Base-by-base conservation (phyloP, 2,888 invertebrate species). In the Fabriciana adippe region DNA sequence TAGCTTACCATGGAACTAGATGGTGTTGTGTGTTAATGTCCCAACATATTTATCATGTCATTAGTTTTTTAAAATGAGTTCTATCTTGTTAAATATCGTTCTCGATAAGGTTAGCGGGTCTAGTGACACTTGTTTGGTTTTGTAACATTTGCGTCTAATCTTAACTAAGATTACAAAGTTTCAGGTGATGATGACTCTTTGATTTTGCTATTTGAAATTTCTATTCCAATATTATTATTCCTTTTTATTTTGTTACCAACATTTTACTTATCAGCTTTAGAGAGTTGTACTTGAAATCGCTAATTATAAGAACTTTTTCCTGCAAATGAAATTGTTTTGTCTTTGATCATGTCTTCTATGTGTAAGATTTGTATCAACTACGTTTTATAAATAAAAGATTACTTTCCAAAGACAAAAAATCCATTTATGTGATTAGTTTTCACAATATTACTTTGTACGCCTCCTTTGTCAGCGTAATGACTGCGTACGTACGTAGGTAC, bases 381-480 rank as follows among this genome's bases (percentile, higher is more conserved):
- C 35, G 11, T 11, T 11, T 11, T 35, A 6, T 35, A 6, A 6
- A 35, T 6, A 35, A 35, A 35, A 21, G 14, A 13, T 11, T 14
- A 21, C 21, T 13, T 53, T 26, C 26, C 15, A 26, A 14, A 15
- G 15, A 21, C 14, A 53, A 21, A 53, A 21, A 16, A 3, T 21
- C 26, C n/a, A 21, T n/a, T 47, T 26, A 21, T 4, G 11, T 14
- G 15, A 57, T 47, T 47, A 47, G 45, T 11, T 45, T 59, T 8
- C 6, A 11, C 11, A 41, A 41, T 11, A 41, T 47, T 57, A 57
- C 21, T n/a, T n/a, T 57, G 47, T 47, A 47, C 31, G 21, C 18
- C 11, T 57, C 21, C 47, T 57, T 47, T 48, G 48, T 59, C 59
- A 48, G n/a, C 11, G n/a, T 59, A n/a, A 59, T 48, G 59, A 47